Evolutionary conservation across 1,140 invertebrate genomes (phyloP).

Genomic region (Lysiphlebus fabarum): DNA sequence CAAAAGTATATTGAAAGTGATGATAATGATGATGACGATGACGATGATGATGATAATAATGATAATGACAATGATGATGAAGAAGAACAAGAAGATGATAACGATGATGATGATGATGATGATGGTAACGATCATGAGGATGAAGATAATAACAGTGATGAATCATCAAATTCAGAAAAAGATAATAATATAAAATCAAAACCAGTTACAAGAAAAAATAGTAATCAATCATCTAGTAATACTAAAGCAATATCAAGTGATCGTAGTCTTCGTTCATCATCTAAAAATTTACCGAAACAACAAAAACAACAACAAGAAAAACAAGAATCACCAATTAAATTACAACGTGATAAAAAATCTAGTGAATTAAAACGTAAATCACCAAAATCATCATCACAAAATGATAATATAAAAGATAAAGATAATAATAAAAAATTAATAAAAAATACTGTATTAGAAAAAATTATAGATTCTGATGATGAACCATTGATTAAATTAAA

Average conservation of each 20-base stretch:
- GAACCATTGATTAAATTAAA: constrained; percentile 42
- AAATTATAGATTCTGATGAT: constrained; percentile 38
- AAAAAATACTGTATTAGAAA: constrained; percentile 20
- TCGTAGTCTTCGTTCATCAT: constrained; percentile 39
- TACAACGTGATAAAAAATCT: constrained; percentile 25
- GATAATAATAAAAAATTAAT: constrained; percentile 30
- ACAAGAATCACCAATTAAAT: background rate
- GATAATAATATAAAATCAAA: constrained; percentile 27
- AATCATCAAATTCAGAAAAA: background rate
- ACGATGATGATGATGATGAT: constrained; percentile 47
- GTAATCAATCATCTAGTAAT: constrained; percentile 7
- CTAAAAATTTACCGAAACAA: constrained; percentile 28
- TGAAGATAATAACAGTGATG: constrained; percentile 35
- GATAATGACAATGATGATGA: constrained; percentile 28
- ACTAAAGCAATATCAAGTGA: constrained; percentile 31
- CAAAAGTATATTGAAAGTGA: constrained; percentile 48
- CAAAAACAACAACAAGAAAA: constrained; percentile 18
- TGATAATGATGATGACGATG: constrained; percentile 39
- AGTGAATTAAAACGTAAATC: constrained; percentile 32
- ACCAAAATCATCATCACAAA: constrained; percentile 8
- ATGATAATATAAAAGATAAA: constrained; percentile 16
- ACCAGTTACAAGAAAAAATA: constrained; percentile 38
- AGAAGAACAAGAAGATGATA: constrained; percentile 42
- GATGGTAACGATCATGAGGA: constrained; percentile 37
- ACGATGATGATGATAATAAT: constrained; percentile 34